Evolutionary conservation across 37 sponge, comb jelly and placozoan species (phyloP).

Genomic region (Diacarnus erythraeanus): DNA sequence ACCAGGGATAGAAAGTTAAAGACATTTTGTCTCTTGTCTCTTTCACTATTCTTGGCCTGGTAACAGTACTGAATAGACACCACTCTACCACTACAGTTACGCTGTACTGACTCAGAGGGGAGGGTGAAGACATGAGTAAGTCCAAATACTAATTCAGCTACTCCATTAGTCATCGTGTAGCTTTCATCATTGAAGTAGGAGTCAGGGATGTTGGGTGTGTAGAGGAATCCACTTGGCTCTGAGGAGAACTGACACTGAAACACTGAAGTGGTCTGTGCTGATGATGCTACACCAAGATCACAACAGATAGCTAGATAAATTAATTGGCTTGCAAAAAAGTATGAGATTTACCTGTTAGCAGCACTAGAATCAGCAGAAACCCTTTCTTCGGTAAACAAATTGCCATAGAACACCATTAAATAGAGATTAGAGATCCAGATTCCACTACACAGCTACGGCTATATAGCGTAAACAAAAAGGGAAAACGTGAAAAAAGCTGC

Average conservation of each 20-base stretch:
- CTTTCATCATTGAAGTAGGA: background rate
- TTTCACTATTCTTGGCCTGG: background rate
- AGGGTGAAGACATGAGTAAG: background rate
- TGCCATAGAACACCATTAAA: no score
- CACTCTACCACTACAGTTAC: slow-evolving; percentile 5
- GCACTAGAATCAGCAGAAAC: background rate
- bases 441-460: background rate
- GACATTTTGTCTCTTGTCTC: background rate
- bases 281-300: background rate
- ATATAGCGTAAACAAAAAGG: no score
- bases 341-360: background rate
- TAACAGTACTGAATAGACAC: background rate
- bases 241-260: background rate
- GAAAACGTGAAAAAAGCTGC: no score
- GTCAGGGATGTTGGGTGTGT: background rate
- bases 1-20: background rate
- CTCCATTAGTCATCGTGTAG: background rate
- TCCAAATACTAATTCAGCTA: background rate
- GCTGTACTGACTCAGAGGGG: background rate
- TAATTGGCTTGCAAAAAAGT: background rate
- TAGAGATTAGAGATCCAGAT: no score
- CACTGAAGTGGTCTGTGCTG: background rate
- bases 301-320: background rate
- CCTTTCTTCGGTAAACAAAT: no score
- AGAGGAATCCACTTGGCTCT: background rate